Conservation (phyloP, 2,113 vertebrate genomes). For the Antechinus flavipes region DNA sequence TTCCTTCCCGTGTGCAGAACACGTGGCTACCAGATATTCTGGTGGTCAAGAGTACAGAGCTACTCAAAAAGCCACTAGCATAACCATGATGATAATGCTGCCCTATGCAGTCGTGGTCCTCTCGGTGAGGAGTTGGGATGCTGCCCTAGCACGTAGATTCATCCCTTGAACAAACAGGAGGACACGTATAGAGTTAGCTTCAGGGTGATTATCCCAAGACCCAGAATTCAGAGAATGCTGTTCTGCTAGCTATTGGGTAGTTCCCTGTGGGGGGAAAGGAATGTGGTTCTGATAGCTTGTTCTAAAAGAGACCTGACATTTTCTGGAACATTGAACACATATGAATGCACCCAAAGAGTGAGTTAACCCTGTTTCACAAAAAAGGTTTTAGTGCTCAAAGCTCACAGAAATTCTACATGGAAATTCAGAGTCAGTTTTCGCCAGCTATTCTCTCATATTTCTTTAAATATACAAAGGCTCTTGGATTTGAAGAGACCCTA, state of each 20-base stretch:
- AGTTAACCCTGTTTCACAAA: not conserved
- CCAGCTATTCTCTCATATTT: not conserved
- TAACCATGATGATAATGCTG: conserved; percentile 40
- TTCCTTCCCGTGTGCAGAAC: conserved; percentile 62
- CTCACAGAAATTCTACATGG: not conserved
- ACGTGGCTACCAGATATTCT: conserved; percentile 59
- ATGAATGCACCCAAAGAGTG: not conserved
- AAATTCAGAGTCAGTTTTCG: not conserved
- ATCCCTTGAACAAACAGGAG: not conserved
- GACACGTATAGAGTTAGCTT: not conserved
- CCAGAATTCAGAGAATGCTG: not conserved
- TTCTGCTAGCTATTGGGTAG: not conserved
- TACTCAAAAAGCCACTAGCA: conserved; percentile 54
- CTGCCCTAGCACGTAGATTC: conserved; percentile 29
- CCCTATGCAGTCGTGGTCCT: conserved; percentile 42
- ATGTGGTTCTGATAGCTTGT: not conserved
- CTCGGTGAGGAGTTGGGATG: conserved; percentile 44
- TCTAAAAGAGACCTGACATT: conserved; percentile 15
- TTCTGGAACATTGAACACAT: not conserved
- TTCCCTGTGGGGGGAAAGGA: not conserved
- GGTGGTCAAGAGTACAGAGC: conserved; percentile 42
- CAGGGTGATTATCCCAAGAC: not conserved
- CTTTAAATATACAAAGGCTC: not conserved
- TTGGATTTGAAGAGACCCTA: not conserved
- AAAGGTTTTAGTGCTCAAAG: not conserved